Percentiles rank a stretch among this genome's conserved stretches.
Evolutionary conservation across 2,888 invertebrate genomes (phyloP).

Genomic region (Xanthorhoe designata): DNA sequence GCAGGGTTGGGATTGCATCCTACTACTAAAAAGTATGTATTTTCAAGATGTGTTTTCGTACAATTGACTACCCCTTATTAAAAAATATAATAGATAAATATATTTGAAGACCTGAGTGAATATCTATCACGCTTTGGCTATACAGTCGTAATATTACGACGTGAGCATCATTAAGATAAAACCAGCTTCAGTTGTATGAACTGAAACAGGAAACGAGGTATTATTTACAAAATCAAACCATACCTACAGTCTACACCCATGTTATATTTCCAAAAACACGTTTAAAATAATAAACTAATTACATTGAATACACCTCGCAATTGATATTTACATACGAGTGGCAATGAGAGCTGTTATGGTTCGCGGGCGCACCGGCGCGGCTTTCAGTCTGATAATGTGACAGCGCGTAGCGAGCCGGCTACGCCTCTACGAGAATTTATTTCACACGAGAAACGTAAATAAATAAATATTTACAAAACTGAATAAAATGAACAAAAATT

Average conservation of each 20-base stretch:
- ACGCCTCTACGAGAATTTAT: conserved; percentile 53
- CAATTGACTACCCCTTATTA: no score
- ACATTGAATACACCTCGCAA: conserved; percentile 35
- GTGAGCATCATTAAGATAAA: background rate
- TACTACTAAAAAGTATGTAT: no score
- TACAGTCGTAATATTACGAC: background rate
- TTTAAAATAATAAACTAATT: conserved; percentile 4
- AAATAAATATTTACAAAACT: conserved; percentile 29
- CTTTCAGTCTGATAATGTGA: conserved; percentile 68
- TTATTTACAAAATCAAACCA: background rate
- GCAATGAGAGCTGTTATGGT: conserved; percentile 67
- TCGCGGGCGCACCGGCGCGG: conserved; percentile 50
- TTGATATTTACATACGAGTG: conserved; percentile 61
- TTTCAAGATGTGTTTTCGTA: no score
- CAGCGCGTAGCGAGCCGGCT: conserved; percentile 68
- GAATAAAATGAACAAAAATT: conserved; percentile 4
- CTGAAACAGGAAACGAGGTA: background rate
- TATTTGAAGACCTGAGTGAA: no score
- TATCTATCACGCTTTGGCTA: no score
- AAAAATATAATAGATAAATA: no score
- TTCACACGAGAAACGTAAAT: conserved; percentile 47
- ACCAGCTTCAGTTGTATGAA: background rate
- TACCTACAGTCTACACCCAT: background rate
- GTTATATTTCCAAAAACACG: background rate
- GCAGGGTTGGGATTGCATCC: no score